phyloP scores from a whole-genome alignment of 1,140 invertebrate genomes.

The Reticulitermes speratus region DNA sequence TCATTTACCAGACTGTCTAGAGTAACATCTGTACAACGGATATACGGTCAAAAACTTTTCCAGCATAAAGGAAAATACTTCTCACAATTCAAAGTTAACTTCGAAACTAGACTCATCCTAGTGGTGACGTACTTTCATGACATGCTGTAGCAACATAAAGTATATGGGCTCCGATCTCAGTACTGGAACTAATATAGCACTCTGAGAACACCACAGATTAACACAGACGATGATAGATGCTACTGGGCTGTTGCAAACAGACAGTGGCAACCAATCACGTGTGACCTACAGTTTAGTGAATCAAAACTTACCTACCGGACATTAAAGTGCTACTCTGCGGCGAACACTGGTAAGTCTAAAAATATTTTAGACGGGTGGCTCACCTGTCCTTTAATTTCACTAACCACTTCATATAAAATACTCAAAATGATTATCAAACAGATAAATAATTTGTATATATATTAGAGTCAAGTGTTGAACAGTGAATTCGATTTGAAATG shows the following conservation, averaged over 20 bases:
- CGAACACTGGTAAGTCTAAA: background rate
- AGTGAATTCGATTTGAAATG: background rate
- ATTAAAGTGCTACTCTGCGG: background rate
- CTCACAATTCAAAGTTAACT: no score
- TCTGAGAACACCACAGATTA: no score
- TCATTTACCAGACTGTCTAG: no score
- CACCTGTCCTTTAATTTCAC: background rate
- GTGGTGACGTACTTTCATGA: no score
- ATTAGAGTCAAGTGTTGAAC: background rate
- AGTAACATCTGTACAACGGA: no score
- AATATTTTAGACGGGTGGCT: background rate
- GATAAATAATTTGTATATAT: background rate
- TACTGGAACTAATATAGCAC: no score
- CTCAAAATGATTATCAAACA: background rate
- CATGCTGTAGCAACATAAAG: no score
- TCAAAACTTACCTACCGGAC: constrained; percentile 13
- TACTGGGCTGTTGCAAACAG: background rate
- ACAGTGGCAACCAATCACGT: background rate
- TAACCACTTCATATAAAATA: background rate
- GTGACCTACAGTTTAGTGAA: background rate
- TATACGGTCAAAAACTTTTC: no score
- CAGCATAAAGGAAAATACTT: no score
- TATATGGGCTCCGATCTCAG: no score
- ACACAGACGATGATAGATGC: no score
- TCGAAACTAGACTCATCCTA: no score